These are phyloP conservation scores for Calosoma granatense DNA, from an alignment of 1,140 invertebrate species.

Conservation along the genomic window DNA sequence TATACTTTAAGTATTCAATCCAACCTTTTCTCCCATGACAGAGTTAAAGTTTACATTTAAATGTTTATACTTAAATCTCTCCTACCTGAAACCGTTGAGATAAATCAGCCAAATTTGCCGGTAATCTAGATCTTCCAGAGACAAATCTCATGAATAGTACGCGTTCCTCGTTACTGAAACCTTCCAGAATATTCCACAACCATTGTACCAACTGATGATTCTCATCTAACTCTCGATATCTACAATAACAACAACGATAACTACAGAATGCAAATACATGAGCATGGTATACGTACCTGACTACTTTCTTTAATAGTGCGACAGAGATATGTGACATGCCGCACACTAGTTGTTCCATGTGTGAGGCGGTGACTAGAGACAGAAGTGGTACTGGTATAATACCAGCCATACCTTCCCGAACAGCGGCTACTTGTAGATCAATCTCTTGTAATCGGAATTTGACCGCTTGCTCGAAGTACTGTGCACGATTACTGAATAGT, in stretches of 20 bases:
- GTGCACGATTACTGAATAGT: constrained; percentile 48
- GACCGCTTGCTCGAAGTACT: constrained; percentile 52
- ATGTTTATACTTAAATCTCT: no score
- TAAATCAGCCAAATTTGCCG: constrained; percentile 54
- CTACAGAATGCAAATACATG: background rate
- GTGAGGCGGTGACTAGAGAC: constrained; percentile 46
- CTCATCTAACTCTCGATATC: constrained; percentile 55
- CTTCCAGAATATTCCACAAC: constrained; percentile 55
- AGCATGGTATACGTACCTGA: constrained; percentile 37
- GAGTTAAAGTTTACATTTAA: no score
- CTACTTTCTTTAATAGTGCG: constrained; percentile 49
- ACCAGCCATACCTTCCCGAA: constrained; percentile 55
- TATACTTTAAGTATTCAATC: no score
- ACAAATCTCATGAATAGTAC: constrained; percentile 62
- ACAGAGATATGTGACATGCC: constrained; percentile 55
- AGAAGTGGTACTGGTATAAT: constrained; percentile 55
- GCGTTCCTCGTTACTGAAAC: constrained; percentile 51
- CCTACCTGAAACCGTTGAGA: constrained; percentile 56
- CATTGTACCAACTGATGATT: constrained; percentile 48
- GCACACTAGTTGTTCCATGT: constrained; percentile 56
- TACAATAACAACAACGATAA: constrained; percentile 22
- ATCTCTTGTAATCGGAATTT: constrained; percentile 54
- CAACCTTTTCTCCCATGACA: no score
- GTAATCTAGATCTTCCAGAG: constrained; percentile 53
- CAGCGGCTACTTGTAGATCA: constrained; percentile 48